Evolutionary conservation across 1,140 invertebrate genomes (phyloP), one percentile per base, ranked within the genome.

Genomic region (Cepaea nemoralis): DNA sequence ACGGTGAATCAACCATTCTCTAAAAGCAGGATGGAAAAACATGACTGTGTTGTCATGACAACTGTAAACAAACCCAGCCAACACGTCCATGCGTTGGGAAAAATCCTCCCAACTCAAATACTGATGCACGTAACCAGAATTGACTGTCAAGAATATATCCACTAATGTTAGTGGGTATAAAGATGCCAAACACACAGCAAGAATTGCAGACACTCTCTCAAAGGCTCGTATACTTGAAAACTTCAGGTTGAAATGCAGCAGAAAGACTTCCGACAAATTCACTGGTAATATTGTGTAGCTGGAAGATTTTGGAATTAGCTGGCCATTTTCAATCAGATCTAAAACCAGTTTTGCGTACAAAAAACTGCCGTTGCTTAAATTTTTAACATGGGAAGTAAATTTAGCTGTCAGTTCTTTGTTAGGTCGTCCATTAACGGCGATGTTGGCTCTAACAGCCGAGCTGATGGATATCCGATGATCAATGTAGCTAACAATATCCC

Each of bases 1-100:
- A 27, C 97, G 92, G n/a, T 96, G 92, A 84, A 97, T 96, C 45
- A 99, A 93, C 97, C 97, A 99, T 92, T 99, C 97, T 92, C 97
- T 95, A 91, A 99, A 97, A 19, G 97, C 96, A 0, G 97, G 97
- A 91, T 99, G 97, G 90, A 98, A 98, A 89, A 98, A 97, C 96
- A 98, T 97, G 91, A 96, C 97, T 0, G 96, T 97, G 87, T 96
- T 95, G 91, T 98, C 97, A 77, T 96, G 93, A 67, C 97, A 93
- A 88, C 96, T 96, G 77, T 97, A 95, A 0, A 99, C 93, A 87
- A 98, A 96, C 71, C 95, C 96, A 0, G 85, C 83, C 55, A 91
- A 76, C 39, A 89, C 74, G 42, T 84, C 85, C 79, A 91, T 85
- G 63, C 90, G 83, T 70, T 90, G 86, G 42, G 83, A 73, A 82